phyloP scores from a whole-genome alignment of 2,888 invertebrate species.

The Watsonalla binaria region DNA sequence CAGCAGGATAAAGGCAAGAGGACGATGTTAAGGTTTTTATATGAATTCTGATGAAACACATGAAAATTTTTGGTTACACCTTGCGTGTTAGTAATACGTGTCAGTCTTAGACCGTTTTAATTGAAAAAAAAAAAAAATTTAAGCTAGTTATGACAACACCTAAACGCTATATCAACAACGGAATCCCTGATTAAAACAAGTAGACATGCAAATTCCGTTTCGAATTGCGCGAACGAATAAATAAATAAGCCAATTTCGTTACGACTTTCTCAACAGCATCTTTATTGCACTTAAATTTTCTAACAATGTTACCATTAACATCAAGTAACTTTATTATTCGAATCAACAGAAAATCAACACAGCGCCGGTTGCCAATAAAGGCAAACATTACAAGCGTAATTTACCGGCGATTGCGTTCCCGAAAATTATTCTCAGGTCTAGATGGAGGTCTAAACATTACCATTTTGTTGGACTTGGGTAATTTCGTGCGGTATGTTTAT shows the following conservation, averaged over 20 bases:
- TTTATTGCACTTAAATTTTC: constrained; percentile 2
- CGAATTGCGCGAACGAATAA: background rate
- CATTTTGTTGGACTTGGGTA: constrained; percentile 11
- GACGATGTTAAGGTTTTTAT: too few relatives aligned
- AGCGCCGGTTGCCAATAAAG: constrained; percentile 14
- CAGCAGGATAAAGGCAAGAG: too few relatives aligned
- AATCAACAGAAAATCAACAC: constrained; percentile 18
- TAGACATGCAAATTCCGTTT: background rate
- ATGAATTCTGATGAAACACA: too few relatives aligned
- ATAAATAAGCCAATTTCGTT: background rate
- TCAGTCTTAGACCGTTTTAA: too few relatives aligned
- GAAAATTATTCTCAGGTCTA: constrained; percentile 12
- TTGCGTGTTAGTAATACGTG: too few relatives aligned
- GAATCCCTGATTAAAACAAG: background rate
- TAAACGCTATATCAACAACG: background rate
- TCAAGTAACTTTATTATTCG: constrained; percentile 13
- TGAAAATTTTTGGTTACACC: too few relatives aligned
- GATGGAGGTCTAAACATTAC: constrained; percentile 8
- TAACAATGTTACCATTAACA: constrained; percentile 7
- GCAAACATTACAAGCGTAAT: constrained; percentile 15
- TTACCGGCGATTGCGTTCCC: constrained; percentile 14
- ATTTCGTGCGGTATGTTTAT: constrained; percentile 13
- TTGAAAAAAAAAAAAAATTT: too few relatives aligned
- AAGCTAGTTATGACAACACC: background rate
- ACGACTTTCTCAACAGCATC: constrained; percentile 1